phyloP scores from a whole-genome alignment of 2,797 vertebrate species.

The Acridotheres tristis region DNA sequence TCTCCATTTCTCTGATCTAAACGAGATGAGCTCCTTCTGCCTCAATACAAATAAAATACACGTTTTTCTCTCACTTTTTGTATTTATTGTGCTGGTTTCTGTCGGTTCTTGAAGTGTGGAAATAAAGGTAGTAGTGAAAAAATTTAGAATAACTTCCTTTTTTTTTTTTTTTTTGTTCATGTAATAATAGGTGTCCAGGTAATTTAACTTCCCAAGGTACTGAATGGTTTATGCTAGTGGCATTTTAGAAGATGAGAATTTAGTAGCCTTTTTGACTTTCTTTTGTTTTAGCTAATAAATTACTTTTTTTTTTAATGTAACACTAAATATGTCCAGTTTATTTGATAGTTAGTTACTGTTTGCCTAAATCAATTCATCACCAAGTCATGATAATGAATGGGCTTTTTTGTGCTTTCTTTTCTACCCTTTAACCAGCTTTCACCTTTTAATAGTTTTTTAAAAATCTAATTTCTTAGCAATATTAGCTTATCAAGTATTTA shows the following conservation, averaged over 20 bases:
- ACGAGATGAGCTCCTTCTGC: slow-evolving; percentile 8
- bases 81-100: slow-evolving; percentile 13
- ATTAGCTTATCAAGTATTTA: not conserved
- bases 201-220: not conserved
- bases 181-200: not conserved
- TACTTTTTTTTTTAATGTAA: not conserved
- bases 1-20: slow-evolving; percentile 44
- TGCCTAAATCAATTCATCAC: not conserved
- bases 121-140: not conserved
- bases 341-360: not conserved
- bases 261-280: not conserved
- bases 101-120: not conserved
- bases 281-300: not conserved
- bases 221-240: not conserved
- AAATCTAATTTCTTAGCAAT: not conserved
- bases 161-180: not conserved
- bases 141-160: not conserved
- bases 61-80: slow-evolving; percentile 34
- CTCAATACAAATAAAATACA: slow-evolving; percentile 68
- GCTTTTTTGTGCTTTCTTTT: not conserved
- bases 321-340: not conserved
- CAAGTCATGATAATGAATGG: not conserved
- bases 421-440: not conserved
- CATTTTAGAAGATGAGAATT: not conserved
- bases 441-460: not conserved